A percentile compares a stretch with the other conserved stretches of the same genome.
phyloP scores from a whole-genome alignment of 2,113 vertebrate species.

The Chamaetylas fuelleborni region DNA sequence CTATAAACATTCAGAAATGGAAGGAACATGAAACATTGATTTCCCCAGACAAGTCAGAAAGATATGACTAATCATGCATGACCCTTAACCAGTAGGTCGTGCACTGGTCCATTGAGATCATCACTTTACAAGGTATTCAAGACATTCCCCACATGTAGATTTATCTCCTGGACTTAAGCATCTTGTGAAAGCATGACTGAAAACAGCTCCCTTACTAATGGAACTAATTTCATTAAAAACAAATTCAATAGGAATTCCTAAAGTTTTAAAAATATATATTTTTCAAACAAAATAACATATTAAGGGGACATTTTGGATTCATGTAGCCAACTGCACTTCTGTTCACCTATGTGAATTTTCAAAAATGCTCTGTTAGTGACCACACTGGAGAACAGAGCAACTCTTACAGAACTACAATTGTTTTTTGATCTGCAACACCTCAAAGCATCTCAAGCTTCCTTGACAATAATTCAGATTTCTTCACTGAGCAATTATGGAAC shows the following conservation, averaged over 20 bases:
- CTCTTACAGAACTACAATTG: neutral
- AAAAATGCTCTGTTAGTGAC: neutral
- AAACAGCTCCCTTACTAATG: neutral
- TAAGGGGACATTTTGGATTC: neutral
- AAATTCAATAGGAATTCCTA: neutral
- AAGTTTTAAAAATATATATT: fast-evolving
- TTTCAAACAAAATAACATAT: neutral
- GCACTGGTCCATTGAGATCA: neutral
- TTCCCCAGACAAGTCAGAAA: neutral
- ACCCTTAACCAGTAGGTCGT: neutral
- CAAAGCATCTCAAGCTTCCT: neutral
- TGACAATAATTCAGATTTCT: neutral
- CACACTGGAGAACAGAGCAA: neutral
- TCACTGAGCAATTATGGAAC: neutral
- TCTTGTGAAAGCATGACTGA: neutral
- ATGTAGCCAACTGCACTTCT: neutral
- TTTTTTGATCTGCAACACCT: neutral
- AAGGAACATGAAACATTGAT: neutral
- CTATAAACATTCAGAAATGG: neutral
- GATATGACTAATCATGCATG: neutral
- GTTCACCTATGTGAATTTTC: neutral
- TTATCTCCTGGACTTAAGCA: neutral
- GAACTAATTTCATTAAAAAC: neutral
- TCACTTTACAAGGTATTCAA: neutral
- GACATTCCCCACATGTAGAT: neutral